Base-by-base conservation (phyloP, 2,113 vertebrate genomes). In the Poeciliopsis prolifica region DNA sequence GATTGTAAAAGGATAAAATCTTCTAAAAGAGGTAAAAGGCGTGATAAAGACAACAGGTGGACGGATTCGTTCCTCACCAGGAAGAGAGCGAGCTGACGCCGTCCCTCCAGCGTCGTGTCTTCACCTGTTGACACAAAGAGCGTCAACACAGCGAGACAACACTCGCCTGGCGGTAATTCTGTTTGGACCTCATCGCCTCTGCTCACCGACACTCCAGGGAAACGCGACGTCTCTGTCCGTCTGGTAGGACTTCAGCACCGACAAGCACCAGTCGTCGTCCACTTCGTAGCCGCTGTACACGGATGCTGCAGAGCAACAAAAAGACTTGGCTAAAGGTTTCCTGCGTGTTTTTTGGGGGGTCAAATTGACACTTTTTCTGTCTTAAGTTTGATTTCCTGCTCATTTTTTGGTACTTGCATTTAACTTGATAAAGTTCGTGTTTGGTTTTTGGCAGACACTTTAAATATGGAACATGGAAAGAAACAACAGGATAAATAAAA, bases 131-230 rank as follows among this genome's bases (percentile, higher is more conserved):
- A 92, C 67, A 79, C n/a, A 1, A 73, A 68, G 33, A 51, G 69
- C 8, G 24, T n/a, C 33, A 35, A 48, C 75, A 42, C 24, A 63
- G 24, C 31, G 74, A 26, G 40, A 26, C 24, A 12, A 66, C n/a
- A 14, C 61, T 61, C 74, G 33, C 10, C 14, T 10, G 33, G 31
- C 8, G 15, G 6, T 15, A 1, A 22, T 30, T 6, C 8, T 26
- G 6, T 19, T 15, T 51, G 68, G 15, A 33, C n/a, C 69, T 68
- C 42, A 84, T 74, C 68, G 73, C 60, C 28, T 58, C n/a, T 58
- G 3, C 95, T 94, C 93, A 97, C 97, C 97, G 0, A 97, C 96
- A 0, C 88, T 96, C 97, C 97, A 97, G 66, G 97, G 96, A 88
- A 96, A 97, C 3, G 74, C 77, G 0, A 86, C 91, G 12, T 95